These are phyloP conservation scores for Chaenogobius annularis DNA, from an alignment of 2,113 vertebrate species.

Conservation along the genomic window DNA sequence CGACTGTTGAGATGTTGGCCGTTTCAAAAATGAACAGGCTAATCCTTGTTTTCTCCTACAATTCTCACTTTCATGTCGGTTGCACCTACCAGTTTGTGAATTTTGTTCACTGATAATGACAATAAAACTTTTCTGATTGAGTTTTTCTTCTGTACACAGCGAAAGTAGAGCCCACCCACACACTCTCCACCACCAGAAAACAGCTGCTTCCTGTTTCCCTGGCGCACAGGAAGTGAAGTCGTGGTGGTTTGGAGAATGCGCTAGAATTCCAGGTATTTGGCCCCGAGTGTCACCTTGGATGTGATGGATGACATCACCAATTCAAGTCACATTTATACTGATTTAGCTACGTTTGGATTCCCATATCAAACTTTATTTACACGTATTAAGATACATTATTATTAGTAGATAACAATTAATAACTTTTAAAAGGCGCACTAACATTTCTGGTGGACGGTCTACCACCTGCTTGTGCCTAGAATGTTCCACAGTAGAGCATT, in stretches of 20 bases:
- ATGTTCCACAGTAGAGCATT: too few relatives aligned
- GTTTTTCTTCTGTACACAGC: not conserved
- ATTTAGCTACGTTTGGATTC: not conserved
- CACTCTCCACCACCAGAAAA: not conserved
- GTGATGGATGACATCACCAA: not conserved
- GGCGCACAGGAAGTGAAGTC: slow-evolving; percentile 8
- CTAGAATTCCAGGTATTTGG: not conserved
- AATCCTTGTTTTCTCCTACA: not conserved
- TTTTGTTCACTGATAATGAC: too few relatives aligned
- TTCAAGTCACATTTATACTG: not conserved
- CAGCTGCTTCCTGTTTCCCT: slow-evolving; percentile 11
- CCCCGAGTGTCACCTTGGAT: not conserved
- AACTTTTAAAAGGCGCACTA: too few relatives aligned
- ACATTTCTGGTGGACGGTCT: too few relatives aligned
- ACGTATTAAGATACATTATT: too few relatives aligned
- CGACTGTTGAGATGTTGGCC: too few relatives aligned
- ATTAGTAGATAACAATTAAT: too few relatives aligned
- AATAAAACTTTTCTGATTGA: too few relatives aligned
- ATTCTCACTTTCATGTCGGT: slow-evolving; percentile 1
- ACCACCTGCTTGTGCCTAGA: too few relatives aligned
- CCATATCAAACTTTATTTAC: too few relatives aligned
- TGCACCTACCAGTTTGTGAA: too few relatives aligned
- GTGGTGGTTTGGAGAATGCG: not conserved
- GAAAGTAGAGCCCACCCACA: not conserved
- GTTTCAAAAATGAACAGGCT: too few relatives aligned